Evolutionary conservation across 2,888 invertebrate species (phyloP), one percentile per base, ranked within the genome.

Genomic region (Acholoe squamosa): DNA sequence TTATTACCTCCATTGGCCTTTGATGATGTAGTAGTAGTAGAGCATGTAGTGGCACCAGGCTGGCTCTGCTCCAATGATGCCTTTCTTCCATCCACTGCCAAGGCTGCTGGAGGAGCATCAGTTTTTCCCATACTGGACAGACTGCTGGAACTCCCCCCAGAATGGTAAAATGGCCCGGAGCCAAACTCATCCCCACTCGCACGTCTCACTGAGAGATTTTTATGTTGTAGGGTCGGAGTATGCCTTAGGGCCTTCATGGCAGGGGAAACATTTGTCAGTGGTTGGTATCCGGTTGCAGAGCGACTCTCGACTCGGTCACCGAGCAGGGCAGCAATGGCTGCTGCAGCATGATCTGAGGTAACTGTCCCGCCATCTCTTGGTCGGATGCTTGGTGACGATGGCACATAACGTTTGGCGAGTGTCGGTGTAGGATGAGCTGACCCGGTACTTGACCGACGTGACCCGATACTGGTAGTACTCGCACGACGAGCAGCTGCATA

Each of bases 161-260:
- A 84, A 25, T 84, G 84, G 25, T 84, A 84, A 34, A 84, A 84
- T 1, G 84, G 84, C 0, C 84, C 84, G 3, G 84, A 84, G 51
- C 84, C 84, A 34, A 84, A 84, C 84, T 84, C 84, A 19, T 77
- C 77, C 22, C 84, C 84, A 25, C 84, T 84, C 22, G 84, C 34
- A 0, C 84, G 3, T 0, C 71, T 25, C 3, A 28, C 31, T 28
- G 71, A n/a, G 0, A 28, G 71, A 5, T 1, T 16, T 7, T 71
- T 22, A 28, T 14, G 71, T 25, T 71, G 71, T 25, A 28, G 28
- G 3, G 71, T 25, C 14, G 61, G 77, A 5, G 77, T 77, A 5
- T 34, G 31, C 1, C 84, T 34, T 0, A 84, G 84, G 19, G 84
- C 84, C 84, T 84, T 31, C 34, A 33, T 28, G n/a, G 84, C 84